Base-by-base conservation (phyloP, 1,140 invertebrate species). In the Hyles euphorbiae region DNA sequence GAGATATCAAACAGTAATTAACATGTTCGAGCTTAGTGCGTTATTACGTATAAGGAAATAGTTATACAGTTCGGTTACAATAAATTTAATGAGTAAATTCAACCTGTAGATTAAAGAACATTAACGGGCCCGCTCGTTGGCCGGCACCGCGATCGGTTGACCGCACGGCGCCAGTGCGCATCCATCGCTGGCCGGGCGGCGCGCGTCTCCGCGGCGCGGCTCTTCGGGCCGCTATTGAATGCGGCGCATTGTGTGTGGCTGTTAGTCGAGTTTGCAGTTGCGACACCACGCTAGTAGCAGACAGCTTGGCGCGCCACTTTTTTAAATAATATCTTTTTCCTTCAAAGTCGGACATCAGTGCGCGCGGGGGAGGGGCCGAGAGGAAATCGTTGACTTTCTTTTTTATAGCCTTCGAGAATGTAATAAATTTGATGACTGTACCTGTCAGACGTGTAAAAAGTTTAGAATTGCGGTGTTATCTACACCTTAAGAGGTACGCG, bases 231-330 rank as follows among this genome's bases (percentile, higher is more conserved):
- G 52, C 58, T 67, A 61, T 67, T 64, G 67, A 56, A 76, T 65
- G 58, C 56, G 63, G 61, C 64, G 57, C 72, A 68, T 60, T 63
- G 61, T 65, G 67, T 70, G 70, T 63, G 56, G 52, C 68, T 68
- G 57, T 56, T 58, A 52, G 22, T 52, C 59, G 61, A 59, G 51
- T 55, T 53, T 58, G 50, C 49, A 55, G 48, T 75, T 68, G 68
- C 68, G 68, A 72, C 65, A 68, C 64, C 45, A 34, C 58, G 61
- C 53, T 70, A 66, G 57, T 57, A 67, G 69, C 79, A 87, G 84
- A 87, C 84, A 75, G 84, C 83, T 78, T 85, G 83, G 83, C 82
- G 82, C 84, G 83, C 79, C 76, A 83, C 74, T 84, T 87, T 83
- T 82, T 78, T 80, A 61, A 70, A 71, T 72, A 70, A 78, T 74